phyloP scores from a whole-genome alignment of 2,888 invertebrate species.

The Carterocephalus palaemon region DNA sequence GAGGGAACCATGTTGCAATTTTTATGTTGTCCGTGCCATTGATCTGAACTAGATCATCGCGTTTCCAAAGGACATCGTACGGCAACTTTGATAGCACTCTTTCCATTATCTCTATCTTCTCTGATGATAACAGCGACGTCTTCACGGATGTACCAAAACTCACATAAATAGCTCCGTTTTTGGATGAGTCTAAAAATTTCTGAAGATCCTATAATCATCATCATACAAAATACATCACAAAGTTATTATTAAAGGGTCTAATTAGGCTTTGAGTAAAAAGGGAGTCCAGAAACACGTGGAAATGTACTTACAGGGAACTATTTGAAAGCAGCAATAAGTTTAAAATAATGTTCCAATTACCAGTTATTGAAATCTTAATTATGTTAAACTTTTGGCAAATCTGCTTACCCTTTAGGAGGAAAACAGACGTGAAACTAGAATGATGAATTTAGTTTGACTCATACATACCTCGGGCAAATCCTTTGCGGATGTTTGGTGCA shows the following conservation, averaged over 20 bases:
- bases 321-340: no score
- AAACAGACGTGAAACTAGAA: no score
- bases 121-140: not conserved
- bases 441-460: no score
- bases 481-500: not conserved
- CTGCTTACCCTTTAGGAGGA: no score
- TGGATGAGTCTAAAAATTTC: constrained; percentile 1
- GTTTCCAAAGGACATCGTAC: constrained; percentile 7
- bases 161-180: constrained; percentile 3
- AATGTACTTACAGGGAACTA: no score
- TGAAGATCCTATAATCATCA: constrained; percentile 8
- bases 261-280: no score
- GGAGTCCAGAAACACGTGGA: no score
- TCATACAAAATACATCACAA: no score
- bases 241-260: no score
- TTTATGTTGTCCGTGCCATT: not conserved
- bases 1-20: constrained; percentile 4
- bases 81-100: constrained; percentile 5
- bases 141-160: constrained; percentile 7
- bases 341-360: no score
- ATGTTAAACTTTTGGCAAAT: no score
- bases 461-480: constrained; percentile 6
- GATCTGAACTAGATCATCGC: not conserved
- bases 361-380: no score
- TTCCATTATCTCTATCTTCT: constrained; percentile 3